Evolutionary conservation across 2,797 vertebrate genomes (phyloP), one percentile per base, ranked within the genome.

Genomic region (Myiotriccus ornatus): DNA sequence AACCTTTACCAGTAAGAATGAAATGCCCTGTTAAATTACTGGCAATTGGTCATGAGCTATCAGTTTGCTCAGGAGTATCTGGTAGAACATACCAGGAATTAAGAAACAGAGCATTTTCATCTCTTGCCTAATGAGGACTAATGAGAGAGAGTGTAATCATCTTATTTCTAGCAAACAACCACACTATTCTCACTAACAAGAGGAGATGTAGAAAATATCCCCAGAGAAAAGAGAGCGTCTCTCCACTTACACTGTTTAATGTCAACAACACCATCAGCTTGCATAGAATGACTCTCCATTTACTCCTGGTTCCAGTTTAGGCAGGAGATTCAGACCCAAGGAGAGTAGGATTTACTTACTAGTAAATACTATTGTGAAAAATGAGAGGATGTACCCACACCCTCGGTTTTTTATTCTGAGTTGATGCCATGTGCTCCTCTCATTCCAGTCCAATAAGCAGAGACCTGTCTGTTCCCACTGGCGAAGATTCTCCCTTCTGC

Each of bases 51-150:
- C 46, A n/a, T 76, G 79, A 91, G 55, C 73, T 92, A 46, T 93
- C 62, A 44, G 56, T 81, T 92, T 86, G 71, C 82, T 92, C 84
- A 55, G 20, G 89, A 87, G 65, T 80, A 70, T 93, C 60, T 74
- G 62, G 39, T 49, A 83, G 76, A 93, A 85, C 57, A 57, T 84
- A 78, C 16, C 21, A 94, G 43, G 39, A 96, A 93, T 91, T 92
- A 91, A 78, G 69, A 94, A 89, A 85, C 79, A 55, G 79, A 87
- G 46, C 37, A 70, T 74, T 95, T 94, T 89, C 3, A 9, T 89
- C 46, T 93, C 89, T 89, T 91, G 52, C 55, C 65, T 95, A 92
- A 94, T 79, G 84, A 93, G 81, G 49, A 90, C 75, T 87, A 91
- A 77, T 43, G 41, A 86, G 56, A 78, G 43, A 79, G 34, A 64